Evolutionary conservation across 2,113 vertebrate species (phyloP).

Genomic region (Scartelaos histophorus): DNA sequence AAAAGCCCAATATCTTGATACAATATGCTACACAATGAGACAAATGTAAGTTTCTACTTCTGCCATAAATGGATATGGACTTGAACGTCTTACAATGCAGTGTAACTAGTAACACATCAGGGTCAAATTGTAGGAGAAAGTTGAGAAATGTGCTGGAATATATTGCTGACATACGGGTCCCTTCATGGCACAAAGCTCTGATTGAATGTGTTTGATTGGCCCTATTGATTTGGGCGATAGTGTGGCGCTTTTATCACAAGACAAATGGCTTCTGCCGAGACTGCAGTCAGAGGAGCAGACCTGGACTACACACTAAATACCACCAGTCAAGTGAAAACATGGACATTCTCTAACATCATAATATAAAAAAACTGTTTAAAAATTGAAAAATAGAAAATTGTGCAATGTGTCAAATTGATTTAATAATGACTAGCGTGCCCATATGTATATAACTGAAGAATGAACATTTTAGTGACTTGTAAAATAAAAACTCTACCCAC

Average conservation of each 20-base stretch:
- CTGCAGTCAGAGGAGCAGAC: conserved; percentile 34
- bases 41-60: neutral
- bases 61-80: neutral
- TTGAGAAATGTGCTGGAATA: conserved; percentile 29
- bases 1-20: neutral
- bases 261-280: conserved; percentile 62
- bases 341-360: neutral
- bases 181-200: conserved; percentile 53
- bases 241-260: conserved; percentile 62
- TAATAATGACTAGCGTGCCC: neutral
- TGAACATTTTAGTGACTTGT: neutral
- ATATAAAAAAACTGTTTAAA: neutral
- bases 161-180: conserved; percentile 37
- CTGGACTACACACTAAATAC: conserved; percentile 23
- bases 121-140: conserved; percentile 25
- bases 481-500: too few relatives aligned
- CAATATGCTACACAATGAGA: neutral
- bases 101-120: neutral
- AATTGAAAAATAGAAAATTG: neutral
- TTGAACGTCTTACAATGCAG: neutral
- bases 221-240: conserved; percentile 57
- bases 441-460: neutral
- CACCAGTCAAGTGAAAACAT: neutral
- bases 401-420: neutral
- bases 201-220: conserved; percentile 61